Base-by-base conservation (phyloP, 1,140 invertebrate species). In the Dreissena polymorpha region DNA sequence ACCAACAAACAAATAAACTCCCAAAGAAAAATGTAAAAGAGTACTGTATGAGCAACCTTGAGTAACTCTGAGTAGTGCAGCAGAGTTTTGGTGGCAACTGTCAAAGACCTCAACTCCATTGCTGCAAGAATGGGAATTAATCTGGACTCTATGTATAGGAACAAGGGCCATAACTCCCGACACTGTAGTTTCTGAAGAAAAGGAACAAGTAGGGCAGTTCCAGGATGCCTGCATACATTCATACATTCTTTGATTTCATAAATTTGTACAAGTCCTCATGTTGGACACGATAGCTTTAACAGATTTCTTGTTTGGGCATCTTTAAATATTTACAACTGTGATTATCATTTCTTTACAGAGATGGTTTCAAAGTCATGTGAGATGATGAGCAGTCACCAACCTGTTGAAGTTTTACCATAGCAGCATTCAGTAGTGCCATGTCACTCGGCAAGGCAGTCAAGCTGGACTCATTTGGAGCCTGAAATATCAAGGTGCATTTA, bases 41-140 rank as follows among this genome's bases (percentile, higher is more conserved):
- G 39, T 39, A 8, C 39, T 39, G 39, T 39, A 39, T 39, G 3
- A 39, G 39, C 39, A 39, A 91, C 87, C 87, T 94, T 82, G 3
- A 94, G 85, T 0, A 91, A 75, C 39, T 88, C 84, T 51, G 93
- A 93, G 91, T 94, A 94, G 21, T 89, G 86, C 23, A 93, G 88
- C 60, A 95, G 88, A 69, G 89, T 91, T 3, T 92, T 86, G 12
- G 88, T 89, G 72, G 94, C 92, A 10, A 95, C 91, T 63, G 83
- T 82, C 64, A 95, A 88, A 13, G 91, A 91, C 12, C 87, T 88
- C 16, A 89, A 81, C 85, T 95, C 94, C 94, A 95, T 94, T 12
- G 84, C 92, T 72, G 94, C 93, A 83, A 95, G 87, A n/a, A 95
- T 88, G 49, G 94, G 93, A n/a, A 93, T 81, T 14, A 95, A 87